Evolutionary conservation across 1,140 invertebrate species (phyloP).

Genomic region (Drosophila tani): DNA sequence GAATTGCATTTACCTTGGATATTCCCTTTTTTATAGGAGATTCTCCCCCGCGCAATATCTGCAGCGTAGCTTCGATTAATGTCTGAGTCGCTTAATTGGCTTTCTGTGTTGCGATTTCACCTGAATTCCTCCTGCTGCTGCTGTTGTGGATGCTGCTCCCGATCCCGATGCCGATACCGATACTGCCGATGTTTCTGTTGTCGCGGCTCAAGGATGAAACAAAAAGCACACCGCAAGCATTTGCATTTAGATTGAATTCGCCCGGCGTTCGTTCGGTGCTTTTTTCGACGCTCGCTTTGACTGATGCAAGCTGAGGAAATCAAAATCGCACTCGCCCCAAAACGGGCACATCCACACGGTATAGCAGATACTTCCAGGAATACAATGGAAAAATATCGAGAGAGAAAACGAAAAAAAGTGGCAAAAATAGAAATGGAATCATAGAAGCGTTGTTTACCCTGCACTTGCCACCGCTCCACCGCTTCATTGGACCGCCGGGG

Average conservation of each 20-base stretch:
- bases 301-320: slow-evolving; percentile 74
- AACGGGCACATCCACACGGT: slow-evolving; percentile 21
- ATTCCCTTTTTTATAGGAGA: neutral
- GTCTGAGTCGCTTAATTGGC: slow-evolving; percentile 72
- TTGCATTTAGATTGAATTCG: slow-evolving; percentile 82
- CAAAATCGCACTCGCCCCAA: slow-evolving; percentile 55
- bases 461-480: neutral
- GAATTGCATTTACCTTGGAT: slow-evolving; percentile 33
- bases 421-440: slow-evolving; percentile 35
- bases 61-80: slow-evolving; percentile 69
- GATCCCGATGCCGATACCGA: slow-evolving; percentile 19
- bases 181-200: slow-evolving; percentile 21
- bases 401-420: neutral
- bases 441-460: slow-evolving; percentile 39
- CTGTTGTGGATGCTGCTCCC: neutral
- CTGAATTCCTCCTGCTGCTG: slow-evolving; percentile 37
- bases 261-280: slow-evolving; percentile 39
- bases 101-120: slow-evolving; percentile 78
- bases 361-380: slow-evolving; percentile 15
- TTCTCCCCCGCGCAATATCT: slow-evolving; percentile 36
- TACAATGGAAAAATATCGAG: slow-evolving; percentile 33
- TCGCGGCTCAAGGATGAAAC: slow-evolving; percentile 47
- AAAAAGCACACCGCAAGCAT: slow-evolving; percentile 72
- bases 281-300: slow-evolving; percentile 49
- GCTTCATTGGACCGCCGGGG: too few species aligned